Evolutionary conservation across 2,888 invertebrate species (phyloP), one percentile per base, ranked within the genome.

Genomic region (Pterostichus madidus): DNA sequence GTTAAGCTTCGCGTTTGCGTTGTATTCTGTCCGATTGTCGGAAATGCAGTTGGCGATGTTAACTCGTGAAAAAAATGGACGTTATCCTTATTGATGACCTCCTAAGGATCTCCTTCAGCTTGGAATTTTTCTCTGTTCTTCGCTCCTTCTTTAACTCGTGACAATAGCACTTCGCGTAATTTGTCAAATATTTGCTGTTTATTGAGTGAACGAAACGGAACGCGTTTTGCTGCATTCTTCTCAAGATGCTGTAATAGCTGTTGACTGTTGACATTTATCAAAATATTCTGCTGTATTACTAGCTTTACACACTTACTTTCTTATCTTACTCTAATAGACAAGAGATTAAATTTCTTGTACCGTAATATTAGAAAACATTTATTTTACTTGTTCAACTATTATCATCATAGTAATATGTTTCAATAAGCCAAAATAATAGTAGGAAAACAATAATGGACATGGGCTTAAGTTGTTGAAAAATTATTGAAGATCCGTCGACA

Each of bases 1-100:
- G 56, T 80, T 80, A 80, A 80, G 71, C 73, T 71, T 44, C 73
- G 75, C 68, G 44, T 71, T 71, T 44, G 44, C 64, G 35, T 64
- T 31, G 64, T 31, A 17, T 53, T 15, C 59, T 24, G 59, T 59
- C 59, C 59, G 59, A 10, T 17, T 64, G 64, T 64, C 64, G 64
- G 64, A 64, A 64, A 64, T 64, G 64, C 64, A 64, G 32, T 64
- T 32, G 31, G 64, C 39, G 32, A 64, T 64, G 64, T 64, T 64
- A 64, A 64, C 64, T 64, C 64, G 32, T 64, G 64, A 64, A 64
- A 64, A n/a, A 64, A 64, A 64, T 64, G 64, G 64, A 64, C 64
- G 35, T 64, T 64, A 64, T 64, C 35, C 64, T 64, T 64, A 64
- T 64, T 64, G 64, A 64, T 64, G 64, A 64, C 64, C 64, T 64